These are phyloP conservation scores for Oryzias javanicus DNA, from an alignment of 2,113 vertebrate genomes.

Conservation along the genomic window DNA sequence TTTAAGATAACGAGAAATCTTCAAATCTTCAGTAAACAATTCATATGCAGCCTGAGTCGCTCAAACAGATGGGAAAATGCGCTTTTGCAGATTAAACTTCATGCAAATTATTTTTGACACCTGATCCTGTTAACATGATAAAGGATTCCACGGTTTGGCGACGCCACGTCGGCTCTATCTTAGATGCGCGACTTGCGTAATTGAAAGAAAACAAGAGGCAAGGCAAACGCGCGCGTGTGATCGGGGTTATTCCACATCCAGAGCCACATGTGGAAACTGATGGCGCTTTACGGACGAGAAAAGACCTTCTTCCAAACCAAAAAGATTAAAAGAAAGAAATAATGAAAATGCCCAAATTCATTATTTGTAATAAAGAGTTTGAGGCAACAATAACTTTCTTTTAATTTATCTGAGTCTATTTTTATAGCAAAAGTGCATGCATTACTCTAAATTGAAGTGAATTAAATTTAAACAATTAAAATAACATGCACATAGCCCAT, in stretches of 20 bases:
- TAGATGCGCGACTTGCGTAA: slow-evolving; percentile 65
- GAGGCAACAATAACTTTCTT: no score
- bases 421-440: no score
- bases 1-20: no score
- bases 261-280: slow-evolving; percentile 32
- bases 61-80: slow-evolving; percentile 34
- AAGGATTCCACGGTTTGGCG: slow-evolving; percentile 34
- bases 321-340: not conserved
- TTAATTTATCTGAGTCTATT: no score
- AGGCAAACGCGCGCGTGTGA: slow-evolving; percentile 66
- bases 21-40: no score
- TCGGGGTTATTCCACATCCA: slow-evolving; percentile 1
- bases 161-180: slow-evolving; percentile 45
- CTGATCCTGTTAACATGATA: slow-evolving; percentile 63
- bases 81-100: slow-evolving; percentile 21
- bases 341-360: not conserved
- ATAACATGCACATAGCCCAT: no score
- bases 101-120: slow-evolving; percentile 61
- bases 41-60: not conserved
- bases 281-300: slow-evolving; percentile 37
- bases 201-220: slow-evolving; percentile 68
- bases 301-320: not conserved
- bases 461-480: no score
- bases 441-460: no score
- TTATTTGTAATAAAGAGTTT: no score